Conservation (phyloP, 2,113 vertebrate species). For the Ibidorhyncha struthersii region DNA sequence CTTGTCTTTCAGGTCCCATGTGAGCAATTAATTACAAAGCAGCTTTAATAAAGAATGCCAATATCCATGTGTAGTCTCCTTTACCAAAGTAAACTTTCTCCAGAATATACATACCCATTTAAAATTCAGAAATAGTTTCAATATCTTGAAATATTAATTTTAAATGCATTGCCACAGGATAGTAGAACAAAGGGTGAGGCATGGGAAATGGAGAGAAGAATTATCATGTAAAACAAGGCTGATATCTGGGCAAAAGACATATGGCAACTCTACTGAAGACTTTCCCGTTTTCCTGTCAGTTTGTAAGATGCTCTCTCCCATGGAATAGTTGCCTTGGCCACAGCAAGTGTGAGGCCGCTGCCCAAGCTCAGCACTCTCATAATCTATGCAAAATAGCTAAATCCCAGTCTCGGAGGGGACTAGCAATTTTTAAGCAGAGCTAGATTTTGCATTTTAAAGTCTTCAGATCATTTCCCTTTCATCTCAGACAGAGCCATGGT, state of each 20-base stretch:
- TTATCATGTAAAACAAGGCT: background rate
- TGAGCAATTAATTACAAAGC: background rate
- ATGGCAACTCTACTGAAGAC: background rate
- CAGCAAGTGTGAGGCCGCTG: background rate
- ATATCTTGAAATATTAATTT: background rate
- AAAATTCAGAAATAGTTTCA: background rate
- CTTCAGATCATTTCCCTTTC: background rate
- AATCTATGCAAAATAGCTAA: background rate
- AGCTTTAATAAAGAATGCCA: background rate
- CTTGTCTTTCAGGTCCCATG: background rate
- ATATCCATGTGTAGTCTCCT: background rate
- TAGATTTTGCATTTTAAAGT: background rate
- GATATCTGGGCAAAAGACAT: background rate
- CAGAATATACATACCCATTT: background rate
- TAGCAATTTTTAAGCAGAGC: background rate
- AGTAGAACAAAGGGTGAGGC: background rate
- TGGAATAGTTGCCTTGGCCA: background rate
- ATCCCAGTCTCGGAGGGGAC: background rate
- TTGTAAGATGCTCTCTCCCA: background rate
- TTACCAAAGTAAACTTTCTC: background rate
- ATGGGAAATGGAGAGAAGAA: background rate
- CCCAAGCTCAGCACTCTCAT: background rate
- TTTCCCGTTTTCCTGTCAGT: background rate
- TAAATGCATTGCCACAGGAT: background rate
- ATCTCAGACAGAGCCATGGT: background rate